phyloP scores from a whole-genome alignment of 2,888 invertebrate species.

The Nebria salina region DNA sequence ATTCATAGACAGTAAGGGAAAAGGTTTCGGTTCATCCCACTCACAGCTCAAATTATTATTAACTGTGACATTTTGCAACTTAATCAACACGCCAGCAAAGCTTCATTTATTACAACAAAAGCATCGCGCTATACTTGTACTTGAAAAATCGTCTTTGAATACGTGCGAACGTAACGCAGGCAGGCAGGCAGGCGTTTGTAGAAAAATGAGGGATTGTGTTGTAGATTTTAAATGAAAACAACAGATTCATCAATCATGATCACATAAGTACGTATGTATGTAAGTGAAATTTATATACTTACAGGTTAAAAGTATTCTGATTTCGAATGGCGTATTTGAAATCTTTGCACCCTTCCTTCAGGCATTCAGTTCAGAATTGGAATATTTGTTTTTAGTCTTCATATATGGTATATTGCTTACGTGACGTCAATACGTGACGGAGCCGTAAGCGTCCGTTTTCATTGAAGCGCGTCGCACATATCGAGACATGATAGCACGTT shows the following conservation, averaged over 20 bases:
- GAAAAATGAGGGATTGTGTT: neutral
- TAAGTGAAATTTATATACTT: neutral
- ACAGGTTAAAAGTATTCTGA: neutral
- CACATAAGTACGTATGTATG: neutral
- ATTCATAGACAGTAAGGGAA: constrained; percentile 6
- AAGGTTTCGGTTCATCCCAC: neutral
- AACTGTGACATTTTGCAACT: neutral
- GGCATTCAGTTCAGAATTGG: neutral
- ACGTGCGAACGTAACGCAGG: neutral
- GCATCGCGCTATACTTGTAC: neutral
- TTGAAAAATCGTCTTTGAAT: neutral
- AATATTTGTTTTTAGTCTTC: constrained; percentile 7
- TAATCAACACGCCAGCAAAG: constrained; percentile 2
- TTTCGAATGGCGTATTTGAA: neutral
- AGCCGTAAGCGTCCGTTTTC: constrained; percentile 1
- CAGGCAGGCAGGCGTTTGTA: too few relatives aligned
- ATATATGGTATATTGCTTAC: constrained; percentile 7
- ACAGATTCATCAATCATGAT: constrained; percentile 4
- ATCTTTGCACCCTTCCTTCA: neutral
- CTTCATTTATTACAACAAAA: neutral
- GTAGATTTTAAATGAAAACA: constrained; percentile 18
- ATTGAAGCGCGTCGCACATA: neutral
- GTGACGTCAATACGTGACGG: constrained; percentile 3
- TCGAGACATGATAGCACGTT: too few relatives aligned
- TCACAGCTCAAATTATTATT: neutral